Percentiles rank a stretch among this genome's conserved stretches.
Conservation (phyloP, 2,113 vertebrate species). For the Corythornis cristatus region DNA sequence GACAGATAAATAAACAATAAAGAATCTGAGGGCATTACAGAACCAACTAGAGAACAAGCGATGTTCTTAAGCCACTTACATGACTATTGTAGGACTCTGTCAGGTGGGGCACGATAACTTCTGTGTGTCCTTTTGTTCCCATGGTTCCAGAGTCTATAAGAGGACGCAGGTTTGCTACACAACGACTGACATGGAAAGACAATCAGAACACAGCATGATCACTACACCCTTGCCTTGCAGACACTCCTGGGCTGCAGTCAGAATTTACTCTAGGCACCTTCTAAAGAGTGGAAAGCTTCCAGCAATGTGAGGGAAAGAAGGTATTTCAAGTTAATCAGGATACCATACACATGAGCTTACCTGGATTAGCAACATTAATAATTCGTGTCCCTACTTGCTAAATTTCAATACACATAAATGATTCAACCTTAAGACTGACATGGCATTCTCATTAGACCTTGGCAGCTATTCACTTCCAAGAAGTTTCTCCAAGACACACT, state of each 20-base stretch:
- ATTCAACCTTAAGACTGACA: neutral
- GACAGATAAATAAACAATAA: neutral
- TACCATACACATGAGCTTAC: neutral
- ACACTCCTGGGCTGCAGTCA: neutral
- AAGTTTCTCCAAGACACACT: neutral
- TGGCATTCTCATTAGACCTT: neutral
- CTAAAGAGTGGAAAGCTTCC: neutral
- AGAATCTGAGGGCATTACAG: neutral
- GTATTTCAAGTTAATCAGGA: neutral
- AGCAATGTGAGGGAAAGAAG: neutral
- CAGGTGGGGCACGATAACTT: slow-evolving; percentile 91
- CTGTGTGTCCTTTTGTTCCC: slow-evolving; percentile 98
- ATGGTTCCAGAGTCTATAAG: slow-evolving; percentile 98
- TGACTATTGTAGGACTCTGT: slow-evolving; percentile 99
- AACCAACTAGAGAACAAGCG: neutral
- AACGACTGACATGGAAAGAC: slow-evolving; percentile 81
- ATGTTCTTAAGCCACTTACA: slow-evolving; percentile 75
- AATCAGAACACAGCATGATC: neutral
- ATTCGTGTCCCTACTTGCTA: neutral
- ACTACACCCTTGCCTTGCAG: neutral
- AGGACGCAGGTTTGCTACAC: slow-evolving; percentile 91
- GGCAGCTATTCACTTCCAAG: neutral
- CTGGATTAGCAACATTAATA: neutral
- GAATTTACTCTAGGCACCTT: neutral
- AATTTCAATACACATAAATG: neutral